A percentile compares a stretch with the other conserved stretches of the same genome.
Evolutionary conservation across 2,113 vertebrate genomes (phyloP).

Genomic region (Gambusia holbrooki): DNA sequence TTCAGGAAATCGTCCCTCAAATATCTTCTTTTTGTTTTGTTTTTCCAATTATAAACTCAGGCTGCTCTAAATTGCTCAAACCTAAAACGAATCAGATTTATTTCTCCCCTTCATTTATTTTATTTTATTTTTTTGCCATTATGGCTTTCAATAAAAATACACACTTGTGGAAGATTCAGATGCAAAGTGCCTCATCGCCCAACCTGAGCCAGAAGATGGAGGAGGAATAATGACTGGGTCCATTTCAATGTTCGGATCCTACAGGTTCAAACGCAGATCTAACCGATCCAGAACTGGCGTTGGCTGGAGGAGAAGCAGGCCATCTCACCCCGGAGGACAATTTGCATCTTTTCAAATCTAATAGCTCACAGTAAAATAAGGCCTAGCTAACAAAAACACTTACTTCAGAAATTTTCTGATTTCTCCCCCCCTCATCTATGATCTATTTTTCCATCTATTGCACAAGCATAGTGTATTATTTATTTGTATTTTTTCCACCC

Average conservation of each 20-base stretch:
- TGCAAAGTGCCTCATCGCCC: too few species aligned
- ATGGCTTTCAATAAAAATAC: too few species aligned
- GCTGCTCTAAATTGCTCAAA: too few species aligned
- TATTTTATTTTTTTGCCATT: too few species aligned
- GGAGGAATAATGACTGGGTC: not conserved
- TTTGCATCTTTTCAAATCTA: not conserved
- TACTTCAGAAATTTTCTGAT: conserved; percentile 25
- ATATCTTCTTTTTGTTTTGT: too few species aligned
- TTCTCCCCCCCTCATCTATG: not conserved
- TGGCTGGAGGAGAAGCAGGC: too few species aligned
- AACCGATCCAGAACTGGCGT: not conserved
- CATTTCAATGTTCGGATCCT: not conserved
- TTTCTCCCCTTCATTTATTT: too few species aligned
- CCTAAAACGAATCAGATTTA: too few species aligned
- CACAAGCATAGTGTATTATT: conserved; percentile 12
- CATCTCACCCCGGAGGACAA: not conserved
- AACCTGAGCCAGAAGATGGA: not conserved
- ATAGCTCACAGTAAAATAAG: not conserved
- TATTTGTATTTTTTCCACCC: conserved; percentile 37
- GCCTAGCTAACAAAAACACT: conserved; percentile 11
- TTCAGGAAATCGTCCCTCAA: too few species aligned
- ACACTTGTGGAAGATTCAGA: too few species aligned
- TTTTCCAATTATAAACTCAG: too few species aligned
- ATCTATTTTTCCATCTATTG: conserved; percentile 14
- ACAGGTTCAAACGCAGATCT: not conserved